These are phyloP conservation scores for Lagorchestes hirsutus DNA, from an alignment of 2,797 vertebrate genomes.

Conservation along the genomic window DNA sequence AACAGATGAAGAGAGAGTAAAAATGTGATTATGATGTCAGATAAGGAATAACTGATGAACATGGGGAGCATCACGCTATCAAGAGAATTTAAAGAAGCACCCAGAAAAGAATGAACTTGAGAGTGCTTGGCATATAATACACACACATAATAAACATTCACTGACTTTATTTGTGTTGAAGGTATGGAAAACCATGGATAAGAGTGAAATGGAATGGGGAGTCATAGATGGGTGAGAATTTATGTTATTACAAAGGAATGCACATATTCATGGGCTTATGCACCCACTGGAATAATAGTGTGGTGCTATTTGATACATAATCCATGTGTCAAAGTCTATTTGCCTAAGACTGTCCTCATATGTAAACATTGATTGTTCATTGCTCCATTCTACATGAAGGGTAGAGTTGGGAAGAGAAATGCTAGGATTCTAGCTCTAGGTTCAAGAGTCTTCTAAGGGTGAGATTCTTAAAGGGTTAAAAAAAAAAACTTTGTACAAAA, in stretches of 20 bases:
- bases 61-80: not conserved
- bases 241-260: not conserved
- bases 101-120: not conserved
- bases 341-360: too few relatives aligned
- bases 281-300: too few relatives aligned
- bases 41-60: not conserved
- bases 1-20: not conserved
- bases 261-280: not conserved
- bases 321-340: too few relatives aligned
- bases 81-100: not conserved
- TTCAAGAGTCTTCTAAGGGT: not conserved
- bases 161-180: not conserved
- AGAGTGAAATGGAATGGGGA: not conserved
- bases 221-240: not conserved
- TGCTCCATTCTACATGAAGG: too few relatives aligned
- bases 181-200: not conserved
- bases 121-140: too few relatives aligned
- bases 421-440: too few relatives aligned
- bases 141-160: not conserved
- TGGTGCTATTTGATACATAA: too few relatives aligned
- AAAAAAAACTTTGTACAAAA: too few relatives aligned
- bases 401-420: too few relatives aligned
- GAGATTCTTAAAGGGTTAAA: not conserved
- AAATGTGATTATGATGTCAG: not conserved
- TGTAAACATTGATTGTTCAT: too few relatives aligned